These are phyloP conservation scores for Lamellibrachia luymesi DNA, from an alignment of 1,140 invertebrate genomes.

Conservation along the genomic window DNA sequence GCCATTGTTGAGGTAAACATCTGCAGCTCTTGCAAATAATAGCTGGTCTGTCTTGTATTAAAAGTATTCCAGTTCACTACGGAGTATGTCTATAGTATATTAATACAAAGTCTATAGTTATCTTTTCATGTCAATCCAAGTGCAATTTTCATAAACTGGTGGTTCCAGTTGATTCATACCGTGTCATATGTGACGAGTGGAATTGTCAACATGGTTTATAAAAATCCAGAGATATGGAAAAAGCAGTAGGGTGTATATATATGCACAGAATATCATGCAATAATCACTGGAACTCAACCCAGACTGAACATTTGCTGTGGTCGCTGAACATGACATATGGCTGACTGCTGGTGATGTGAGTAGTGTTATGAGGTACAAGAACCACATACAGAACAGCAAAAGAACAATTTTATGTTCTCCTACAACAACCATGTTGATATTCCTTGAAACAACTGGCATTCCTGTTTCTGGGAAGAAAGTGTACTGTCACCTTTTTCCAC, in stretches of 20 bases:
- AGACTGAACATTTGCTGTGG: neutral
- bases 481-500: neutral
- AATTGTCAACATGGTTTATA: neutral
- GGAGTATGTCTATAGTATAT: neutral
- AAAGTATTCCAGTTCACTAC: neutral
- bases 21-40: neutral
- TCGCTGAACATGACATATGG: neutral
- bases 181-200: neutral
- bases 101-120: neutral
- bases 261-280: neutral
- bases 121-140: neutral
- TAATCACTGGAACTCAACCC: neutral
- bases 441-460: neutral
- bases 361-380: neutral
- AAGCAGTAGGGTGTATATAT: neutral
- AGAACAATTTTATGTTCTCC: neutral
- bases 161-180: neutral
- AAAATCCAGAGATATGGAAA: neutral
- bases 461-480: neutral
- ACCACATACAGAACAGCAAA: neutral
- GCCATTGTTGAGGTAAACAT: neutral
- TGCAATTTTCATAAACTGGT: neutral
- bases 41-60: neutral
- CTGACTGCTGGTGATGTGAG: neutral
- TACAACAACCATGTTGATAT: neutral